Evolutionary conservation across 2,113 vertebrate species (phyloP), one percentile per base, ranked within the genome.

Genomic region (Andinoacara biseriatus): DNA sequence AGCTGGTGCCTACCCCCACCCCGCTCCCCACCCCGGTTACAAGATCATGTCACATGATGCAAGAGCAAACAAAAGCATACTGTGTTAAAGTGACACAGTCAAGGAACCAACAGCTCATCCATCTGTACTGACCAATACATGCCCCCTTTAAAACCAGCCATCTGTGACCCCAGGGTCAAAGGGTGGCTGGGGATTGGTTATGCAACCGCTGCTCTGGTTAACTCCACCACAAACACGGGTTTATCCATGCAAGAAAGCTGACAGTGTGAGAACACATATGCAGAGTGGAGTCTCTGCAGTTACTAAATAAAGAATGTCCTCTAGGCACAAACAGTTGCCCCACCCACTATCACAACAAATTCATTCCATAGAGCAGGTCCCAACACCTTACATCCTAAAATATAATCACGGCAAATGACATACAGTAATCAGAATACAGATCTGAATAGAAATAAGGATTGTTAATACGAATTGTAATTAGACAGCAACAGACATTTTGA

Each of bases 131-230:
- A 40, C 17, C 35, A 35, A 35, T 7, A 8, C 10, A 59, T 4
- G 56, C n/a, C 46, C 63, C 24, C 24, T 69, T 49, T 49, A 18
- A 49, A 49, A 46, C 43, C 40, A 29, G 33, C 3, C 35, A 74
- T 67, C 29, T 62, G 69, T 52, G 38, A 10, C 83, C 56, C 7
- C 1, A 14, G 15, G 77, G 58, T 3, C 52, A 29, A 62, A 46
- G 58, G 59, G 43, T 13, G 62, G 58, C 49, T 69, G 56, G 24
- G 10, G 74, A 76, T 80, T 65, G 22, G 76, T 90, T 86, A 58
- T 61, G 49, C 82, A 29, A 69, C 40, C 40, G 29, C 2, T 69
- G 63, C 40, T 26, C 63, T 69, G 40, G 63, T 49, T 69, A 49
- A 15, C 43, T 49, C 65, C 63, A 46, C 8, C 24, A 49, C 43